A percentile compares a stretch with the other conserved stretches of the same genome.
Conservation (phyloP, 2,888 invertebrate species). For the Aporophyla nigra region DNA sequence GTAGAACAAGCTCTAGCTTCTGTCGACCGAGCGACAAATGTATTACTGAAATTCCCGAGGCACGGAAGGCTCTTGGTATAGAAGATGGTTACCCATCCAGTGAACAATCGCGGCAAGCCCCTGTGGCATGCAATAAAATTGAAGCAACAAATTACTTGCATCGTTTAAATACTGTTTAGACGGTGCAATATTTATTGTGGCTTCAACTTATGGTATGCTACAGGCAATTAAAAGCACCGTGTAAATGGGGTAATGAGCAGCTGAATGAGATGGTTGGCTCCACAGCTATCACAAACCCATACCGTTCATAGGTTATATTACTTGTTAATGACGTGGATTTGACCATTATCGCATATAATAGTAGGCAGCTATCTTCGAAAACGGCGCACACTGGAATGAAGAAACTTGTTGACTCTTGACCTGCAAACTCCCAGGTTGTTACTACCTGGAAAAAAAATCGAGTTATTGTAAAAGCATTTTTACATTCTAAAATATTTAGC, state of each 20-base stretch:
- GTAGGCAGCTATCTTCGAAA: background rate
- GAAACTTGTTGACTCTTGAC: background rate
- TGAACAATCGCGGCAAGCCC: too few relatives aligned
- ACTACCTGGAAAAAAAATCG: slow-evolving; percentile 8
- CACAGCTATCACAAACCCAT: background rate
- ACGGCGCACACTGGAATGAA: too few relatives aligned
- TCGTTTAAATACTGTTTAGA: background rate
- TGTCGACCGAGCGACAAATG: too few relatives aligned
- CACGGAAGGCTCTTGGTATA: too few relatives aligned
- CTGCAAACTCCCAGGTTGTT: background rate
- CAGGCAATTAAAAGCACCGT: background rate
- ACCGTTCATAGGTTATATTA: background rate
- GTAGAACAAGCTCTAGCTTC: too few relatives aligned
- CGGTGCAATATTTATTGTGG: background rate
- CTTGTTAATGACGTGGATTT: background rate
- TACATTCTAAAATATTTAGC: slow-evolving; percentile 40
- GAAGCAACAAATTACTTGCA: background rate
- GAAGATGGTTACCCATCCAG: too few relatives aligned
- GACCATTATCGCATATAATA: background rate
- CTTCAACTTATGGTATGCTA: background rate
- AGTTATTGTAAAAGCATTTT: slow-evolving; percentile 30
- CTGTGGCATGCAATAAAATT: background rate
- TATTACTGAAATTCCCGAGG: too few relatives aligned
- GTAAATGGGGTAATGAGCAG: background rate
- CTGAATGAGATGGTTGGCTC: background rate